Evolutionary conservation across 2,113 vertebrate species (phyloP), one percentile per base, ranked within the genome.

Genomic region (Eubucco bourcierii): DNA sequence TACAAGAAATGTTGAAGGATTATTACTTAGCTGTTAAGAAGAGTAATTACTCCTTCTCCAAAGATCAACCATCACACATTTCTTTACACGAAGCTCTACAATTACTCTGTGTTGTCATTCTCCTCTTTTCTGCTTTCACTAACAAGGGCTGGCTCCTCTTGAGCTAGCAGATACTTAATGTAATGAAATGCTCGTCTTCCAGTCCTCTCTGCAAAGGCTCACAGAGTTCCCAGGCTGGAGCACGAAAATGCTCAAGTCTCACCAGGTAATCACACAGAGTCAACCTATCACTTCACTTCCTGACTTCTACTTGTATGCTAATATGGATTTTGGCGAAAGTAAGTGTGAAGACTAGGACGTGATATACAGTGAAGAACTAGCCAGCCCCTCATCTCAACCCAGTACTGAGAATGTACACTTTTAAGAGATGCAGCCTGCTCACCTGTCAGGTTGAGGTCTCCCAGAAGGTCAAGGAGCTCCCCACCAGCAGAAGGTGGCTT

Each of bases 381-480:
- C 33, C 53, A 71, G 58, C 28, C 27, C 23, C 65, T 64, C 75
- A 73, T 46, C n/a, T n/a, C 68, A 75, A 18, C 37, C 67, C 71
- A 73, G 10, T 29, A 47, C 33, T 50, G 23, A 76, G 58, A 75
- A 86, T 5, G 8, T 7, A 83, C 39, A 68, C 15, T 63, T 75
- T 10, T n/a, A 88, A 64, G 76, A 88, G 78, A 61, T 33, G 25
- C 59, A 90, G 50, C 31, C 79, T 70, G 58, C 97, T 95, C 94
- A 99, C 99, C 98, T 97, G 98, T 98, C 89, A 99, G 96, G 50
- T 98, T 99, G 90, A 99, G 98, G 93, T 99, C 99, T 94, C 99
- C 99, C 70, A 99, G 97, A 56, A 99, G 98, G 92, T 99, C 99
- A 68, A 99, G 98, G 76, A 99, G 98, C 95, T 99, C 99, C 94